A percentile compares a stretch with the other conserved stretches of the same genome.
Conservation (phyloP, 2,888 invertebrate species). For the Drosophila mimetica region DNA sequence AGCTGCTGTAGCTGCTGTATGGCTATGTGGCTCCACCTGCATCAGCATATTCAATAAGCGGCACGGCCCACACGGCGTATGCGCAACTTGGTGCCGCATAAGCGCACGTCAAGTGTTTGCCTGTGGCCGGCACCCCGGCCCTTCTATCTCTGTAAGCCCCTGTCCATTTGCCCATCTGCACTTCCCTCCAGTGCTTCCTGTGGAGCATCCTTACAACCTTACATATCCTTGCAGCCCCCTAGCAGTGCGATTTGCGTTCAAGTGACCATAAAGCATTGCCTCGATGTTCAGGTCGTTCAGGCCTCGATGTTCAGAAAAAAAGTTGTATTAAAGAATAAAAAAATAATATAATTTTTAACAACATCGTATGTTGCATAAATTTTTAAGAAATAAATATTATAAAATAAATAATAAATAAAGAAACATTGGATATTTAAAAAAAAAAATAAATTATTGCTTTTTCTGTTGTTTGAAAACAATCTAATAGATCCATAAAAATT, state of each 20-base stretch:
- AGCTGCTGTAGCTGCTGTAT: neutral
- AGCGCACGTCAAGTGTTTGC: conserved; percentile 66
- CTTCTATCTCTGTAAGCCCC: neutral
- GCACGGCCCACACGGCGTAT: conserved; percentile 55
- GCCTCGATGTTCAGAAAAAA: too few relatives aligned
- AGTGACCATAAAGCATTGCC: conserved; percentile 67
- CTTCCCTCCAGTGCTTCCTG: neutral
- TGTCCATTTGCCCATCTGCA: neutral
- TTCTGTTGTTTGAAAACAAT: too few relatives aligned
- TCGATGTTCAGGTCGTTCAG: conserved; percentile 36
- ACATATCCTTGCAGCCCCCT: conserved; percentile 6
- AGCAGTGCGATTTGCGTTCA: conserved; percentile 57
- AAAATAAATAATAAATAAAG: too few relatives aligned
- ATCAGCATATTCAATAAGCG: conserved; percentile 68
- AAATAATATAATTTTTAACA: too few relatives aligned
- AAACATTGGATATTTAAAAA: too few relatives aligned
- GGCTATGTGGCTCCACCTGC: conserved; percentile 47
- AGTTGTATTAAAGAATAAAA: too few relatives aligned
- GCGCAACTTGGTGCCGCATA: conserved; percentile 65
- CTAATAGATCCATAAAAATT: too few relatives aligned
- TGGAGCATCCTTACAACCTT: neutral
- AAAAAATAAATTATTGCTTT: too few relatives aligned
- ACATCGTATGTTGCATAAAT: too few relatives aligned
- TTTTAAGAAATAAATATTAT: too few relatives aligned
- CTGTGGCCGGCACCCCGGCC: conserved; percentile 18